Evolutionary conservation across 2,797 vertebrate genomes (phyloP).

Genomic region (Eulemur albifrons): DNA sequence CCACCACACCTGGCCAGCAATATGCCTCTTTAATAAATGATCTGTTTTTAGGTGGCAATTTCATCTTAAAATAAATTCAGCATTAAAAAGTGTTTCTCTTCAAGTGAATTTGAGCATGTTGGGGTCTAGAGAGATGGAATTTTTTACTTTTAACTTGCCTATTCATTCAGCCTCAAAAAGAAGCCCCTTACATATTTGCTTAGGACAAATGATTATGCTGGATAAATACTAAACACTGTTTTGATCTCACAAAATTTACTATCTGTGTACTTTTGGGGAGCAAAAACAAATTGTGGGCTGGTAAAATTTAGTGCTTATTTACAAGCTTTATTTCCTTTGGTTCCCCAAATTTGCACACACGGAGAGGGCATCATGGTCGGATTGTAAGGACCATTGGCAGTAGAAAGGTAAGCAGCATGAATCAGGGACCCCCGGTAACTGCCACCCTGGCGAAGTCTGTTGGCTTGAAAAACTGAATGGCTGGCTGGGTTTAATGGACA

Average conservation of each 20-base stretch:
- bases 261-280: slow-evolving; percentile 51
- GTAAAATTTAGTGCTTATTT: slow-evolving; percentile 61
- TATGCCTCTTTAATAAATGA: neutral
- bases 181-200: slow-evolving; percentile 46
- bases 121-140: slow-evolving; percentile 25
- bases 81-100: slow-evolving; percentile 23
- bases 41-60: neutral
- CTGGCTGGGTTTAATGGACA: neutral
- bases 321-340: slow-evolving; percentile 55
- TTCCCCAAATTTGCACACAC: slow-evolving; percentile 49
- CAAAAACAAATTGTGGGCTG: slow-evolving; percentile 57
- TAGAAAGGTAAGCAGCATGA: slow-evolving; percentile 9
- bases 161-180: slow-evolving; percentile 12
- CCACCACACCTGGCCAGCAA: neutral
- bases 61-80: slow-evolving; percentile 15
- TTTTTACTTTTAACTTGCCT: slow-evolving; percentile 53
- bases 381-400: slow-evolving; percentile 67
- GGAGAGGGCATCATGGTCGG: slow-evolving; percentile 47
- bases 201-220: slow-evolving; percentile 42
- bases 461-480: neutral
- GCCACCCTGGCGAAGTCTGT: slow-evolving; percentile 30
- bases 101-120: slow-evolving; percentile 17
- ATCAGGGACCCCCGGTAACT: slow-evolving; percentile 51
- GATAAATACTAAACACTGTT: slow-evolving; percentile 17
- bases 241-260: slow-evolving; percentile 67